Conservation (phyloP, 2,888 invertebrate genomes). For the Brenthis hecate region DNA sequence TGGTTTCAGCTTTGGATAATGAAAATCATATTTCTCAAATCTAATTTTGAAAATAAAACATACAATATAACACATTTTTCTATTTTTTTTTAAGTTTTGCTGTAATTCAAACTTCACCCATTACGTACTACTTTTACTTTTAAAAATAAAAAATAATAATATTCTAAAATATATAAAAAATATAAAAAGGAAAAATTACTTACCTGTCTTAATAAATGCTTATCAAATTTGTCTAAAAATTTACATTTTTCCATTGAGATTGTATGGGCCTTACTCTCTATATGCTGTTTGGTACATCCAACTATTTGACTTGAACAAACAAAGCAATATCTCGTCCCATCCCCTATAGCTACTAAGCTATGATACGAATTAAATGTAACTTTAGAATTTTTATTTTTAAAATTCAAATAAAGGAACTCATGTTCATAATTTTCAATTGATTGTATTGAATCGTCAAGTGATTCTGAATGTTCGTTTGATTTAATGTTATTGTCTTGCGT, state of each 20-base stretch:
- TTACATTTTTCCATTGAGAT: slow-evolving; percentile 43
- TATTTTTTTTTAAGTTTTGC: too few relatives aligned
- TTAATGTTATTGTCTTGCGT: background rate
- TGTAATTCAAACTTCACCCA: too few relatives aligned
- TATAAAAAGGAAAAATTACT: slow-evolving; percentile 22
- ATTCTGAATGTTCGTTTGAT: background rate
- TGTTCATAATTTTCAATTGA: slow-evolving; percentile 33
- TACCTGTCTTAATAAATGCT: slow-evolving; percentile 53
- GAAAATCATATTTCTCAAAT: too few relatives aligned
- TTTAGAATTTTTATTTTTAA: slow-evolving; percentile 42
- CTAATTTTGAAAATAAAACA: too few relatives aligned
- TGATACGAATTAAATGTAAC: slow-evolving; percentile 40
- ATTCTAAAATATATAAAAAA: too few relatives aligned
- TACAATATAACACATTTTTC: too few relatives aligned
- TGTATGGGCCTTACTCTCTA: slow-evolving; percentile 38
- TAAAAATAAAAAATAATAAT: too few relatives aligned
- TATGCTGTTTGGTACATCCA: slow-evolving; percentile 34
- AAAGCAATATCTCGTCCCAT: slow-evolving; percentile 43
- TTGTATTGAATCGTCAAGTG: slow-evolving; percentile 1
- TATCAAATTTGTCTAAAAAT: slow-evolving; percentile 47
- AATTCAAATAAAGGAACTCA: slow-evolving; percentile 44
- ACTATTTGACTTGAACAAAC: slow-evolving; percentile 27
- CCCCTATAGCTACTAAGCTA: slow-evolving; percentile 41
- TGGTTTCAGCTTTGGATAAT: too few relatives aligned
- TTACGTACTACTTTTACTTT: too few relatives aligned